Conservation (phyloP, 2,113 vertebrate genomes). For the Upupa epops region DNA sequence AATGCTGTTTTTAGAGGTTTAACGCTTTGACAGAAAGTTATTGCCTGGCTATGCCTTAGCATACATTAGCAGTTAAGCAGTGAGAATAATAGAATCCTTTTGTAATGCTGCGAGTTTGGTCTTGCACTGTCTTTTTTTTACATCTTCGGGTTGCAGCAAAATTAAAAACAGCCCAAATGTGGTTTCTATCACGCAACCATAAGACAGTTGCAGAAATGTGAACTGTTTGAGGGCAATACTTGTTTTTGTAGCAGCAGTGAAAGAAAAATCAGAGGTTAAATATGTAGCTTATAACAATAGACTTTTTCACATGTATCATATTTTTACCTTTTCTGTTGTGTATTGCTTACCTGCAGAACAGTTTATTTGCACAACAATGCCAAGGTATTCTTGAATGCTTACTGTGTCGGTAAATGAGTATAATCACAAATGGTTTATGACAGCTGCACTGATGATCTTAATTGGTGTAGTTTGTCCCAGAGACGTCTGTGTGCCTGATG, state of each 20-base stretch:
- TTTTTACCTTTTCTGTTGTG: neutral
- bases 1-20: neutral
- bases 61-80: neutral
- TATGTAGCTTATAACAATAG: neutral
- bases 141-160: neutral
- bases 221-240: neutral
- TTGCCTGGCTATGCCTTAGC: neutral
- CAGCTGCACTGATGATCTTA: slow-evolving; percentile 2
- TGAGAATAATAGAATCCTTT: slow-evolving; percentile 7
- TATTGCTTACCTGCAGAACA: neutral
- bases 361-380: slow-evolving; percentile 19
- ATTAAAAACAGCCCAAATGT: neutral
- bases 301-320: neutral
- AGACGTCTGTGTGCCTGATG: neutral
- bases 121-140: neutral
- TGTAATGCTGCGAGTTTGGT: neutral
- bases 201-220: neutral
- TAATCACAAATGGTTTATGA: slow-evolving; percentile 18
- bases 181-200: neutral
- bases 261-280: neutral
- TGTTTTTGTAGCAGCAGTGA: slow-evolving; percentile 1
- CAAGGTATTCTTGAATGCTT: slow-evolving; percentile 39
- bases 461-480: neutral
- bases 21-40: neutral
- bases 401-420: slow-evolving; percentile 32